phyloP scores from a whole-genome alignment of 2,797 vertebrate species.

The Chaunax sp. region DNA sequence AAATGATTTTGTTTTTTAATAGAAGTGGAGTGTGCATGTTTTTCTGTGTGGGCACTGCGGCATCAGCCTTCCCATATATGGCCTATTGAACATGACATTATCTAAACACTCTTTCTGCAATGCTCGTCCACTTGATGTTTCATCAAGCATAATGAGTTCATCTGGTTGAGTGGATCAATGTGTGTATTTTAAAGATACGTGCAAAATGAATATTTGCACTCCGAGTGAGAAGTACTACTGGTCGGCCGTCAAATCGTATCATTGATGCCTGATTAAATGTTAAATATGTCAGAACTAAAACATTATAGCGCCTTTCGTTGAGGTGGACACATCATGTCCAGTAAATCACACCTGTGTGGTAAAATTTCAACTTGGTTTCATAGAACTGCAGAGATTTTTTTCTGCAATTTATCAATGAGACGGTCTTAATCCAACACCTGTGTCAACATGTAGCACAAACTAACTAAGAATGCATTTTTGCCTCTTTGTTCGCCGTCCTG shows the following conservation, averaged over 20 bases:
- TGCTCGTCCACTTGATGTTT: slow-evolving; percentile 16
- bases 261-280: slow-evolving; percentile 27
- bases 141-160: slow-evolving; percentile 23
- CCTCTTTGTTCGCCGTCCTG: slow-evolving; percentile 26
- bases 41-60: neutral
- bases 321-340: neutral
- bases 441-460: slow-evolving; percentile 16
- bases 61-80: slow-evolving; percentile 1
- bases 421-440: neutral
- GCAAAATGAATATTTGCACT: slow-evolving; percentile 19
- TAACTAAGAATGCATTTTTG: slow-evolving; percentile 19
- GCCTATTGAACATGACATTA: slow-evolving; percentile 21
- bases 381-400: neutral
- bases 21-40: slow-evolving; percentile 1
- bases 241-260: slow-evolving; percentile 33
- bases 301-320: slow-evolving; percentile 1
- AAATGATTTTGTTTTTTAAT: slow-evolving; percentile 50
- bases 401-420: neutral
- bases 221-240: slow-evolving; percentile 17
- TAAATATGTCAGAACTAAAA: slow-evolving; percentile 26
- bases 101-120: slow-evolving; percentile 16
- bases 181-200: slow-evolving; percentile 32
- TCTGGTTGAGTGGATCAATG: slow-evolving; percentile 26
- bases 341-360: slow-evolving; percentile 10
- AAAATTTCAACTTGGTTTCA: neutral